Base-by-base conservation (phyloP, 1,140 invertebrate genomes). In the Magallana gigas region DNA sequence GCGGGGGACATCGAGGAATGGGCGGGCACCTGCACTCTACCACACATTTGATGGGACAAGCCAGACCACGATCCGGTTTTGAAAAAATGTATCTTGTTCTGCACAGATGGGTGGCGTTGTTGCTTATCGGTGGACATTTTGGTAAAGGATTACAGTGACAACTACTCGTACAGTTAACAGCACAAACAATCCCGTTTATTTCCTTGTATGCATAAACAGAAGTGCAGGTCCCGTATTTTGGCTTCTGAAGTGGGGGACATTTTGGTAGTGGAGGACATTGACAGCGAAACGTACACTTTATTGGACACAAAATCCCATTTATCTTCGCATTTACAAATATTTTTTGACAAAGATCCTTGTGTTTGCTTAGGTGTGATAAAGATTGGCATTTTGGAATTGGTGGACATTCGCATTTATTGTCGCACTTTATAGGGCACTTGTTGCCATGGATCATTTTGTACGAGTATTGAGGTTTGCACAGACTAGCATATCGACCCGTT, bases 241-340 rank as follows among this genome's bases (percentile, higher is more conserved):
- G 57, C 57, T 83, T 83, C 57, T 57, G 56, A 2, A 83, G 9
- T 57, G 81, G 81, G 1, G 81, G 81, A 83, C 81, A 83, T 16
- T 83, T 83, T 0, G 81, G 81, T 16, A 58, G 48, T n/a, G 81
- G 81, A n/a, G 81, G 81, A 58, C 81, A 83, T 8, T 83, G 81
- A 58, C 81, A 83, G 56, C 16, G 56, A 57, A 56, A 18, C n/a
- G 48, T 58, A 23, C 81, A 83, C 57, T 83, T 83, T 57, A 83
- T 56, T 57, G 81, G 81, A 16, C 81, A 83, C n/a, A 57, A 9
- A 16, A 83, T 83, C 2, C 81, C 81, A 57, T 83, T 57, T 57
- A 83, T 56, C 18, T 57, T 83, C 8, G 14, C 18, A 83, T 57
- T 76, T 36, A 76, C 14, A 76, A 76, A 76, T 23, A 36, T 29